A percentile compares a stretch with the other conserved stretches of the same genome.
Evolutionary conservation across 2,888 invertebrate species (phyloP).

Genomic region (Eilema sororculum): DNA sequence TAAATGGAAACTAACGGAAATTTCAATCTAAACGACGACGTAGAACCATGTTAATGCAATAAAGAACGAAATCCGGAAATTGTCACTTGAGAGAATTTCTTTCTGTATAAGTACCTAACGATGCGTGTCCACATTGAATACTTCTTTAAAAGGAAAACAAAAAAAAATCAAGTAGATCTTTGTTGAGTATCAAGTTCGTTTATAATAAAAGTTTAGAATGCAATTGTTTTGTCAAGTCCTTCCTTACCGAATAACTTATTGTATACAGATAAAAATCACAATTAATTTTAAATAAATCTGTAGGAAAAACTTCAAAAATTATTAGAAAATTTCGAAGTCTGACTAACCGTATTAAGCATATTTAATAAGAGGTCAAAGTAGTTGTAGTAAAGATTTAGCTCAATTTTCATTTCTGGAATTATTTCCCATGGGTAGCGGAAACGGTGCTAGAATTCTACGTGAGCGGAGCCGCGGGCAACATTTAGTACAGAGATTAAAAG

Average conservation of each 20-base stretch:
- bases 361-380: too few relatives aligned
- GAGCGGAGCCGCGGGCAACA: neutral
- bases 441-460: too few relatives aligned
- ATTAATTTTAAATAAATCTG: neutral
- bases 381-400: neutral
- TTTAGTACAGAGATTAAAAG: neutral
- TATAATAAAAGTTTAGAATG: neutral
- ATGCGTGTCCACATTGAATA: neutral
- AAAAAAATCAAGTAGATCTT: neutral
- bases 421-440: too few relatives aligned
- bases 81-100: slow-evolving; percentile 66
- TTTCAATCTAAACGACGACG: slow-evolving; percentile 74
- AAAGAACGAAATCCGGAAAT: slow-evolving; percentile 72
- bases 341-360: too few relatives aligned
- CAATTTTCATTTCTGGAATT: neutral
- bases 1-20: slow-evolving; percentile 73
- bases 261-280: neutral
- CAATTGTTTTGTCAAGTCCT: neutral
- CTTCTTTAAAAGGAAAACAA: neutral
- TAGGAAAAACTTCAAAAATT: too few relatives aligned
- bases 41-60: slow-evolving; percentile 70
- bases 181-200: neutral
- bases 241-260: neutral
- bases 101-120: slow-evolving; percentile 19
- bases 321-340: too few relatives aligned